phyloP scores from a whole-genome alignment of 1,140 invertebrate species.

The Brachionus manjavacas region DNA sequence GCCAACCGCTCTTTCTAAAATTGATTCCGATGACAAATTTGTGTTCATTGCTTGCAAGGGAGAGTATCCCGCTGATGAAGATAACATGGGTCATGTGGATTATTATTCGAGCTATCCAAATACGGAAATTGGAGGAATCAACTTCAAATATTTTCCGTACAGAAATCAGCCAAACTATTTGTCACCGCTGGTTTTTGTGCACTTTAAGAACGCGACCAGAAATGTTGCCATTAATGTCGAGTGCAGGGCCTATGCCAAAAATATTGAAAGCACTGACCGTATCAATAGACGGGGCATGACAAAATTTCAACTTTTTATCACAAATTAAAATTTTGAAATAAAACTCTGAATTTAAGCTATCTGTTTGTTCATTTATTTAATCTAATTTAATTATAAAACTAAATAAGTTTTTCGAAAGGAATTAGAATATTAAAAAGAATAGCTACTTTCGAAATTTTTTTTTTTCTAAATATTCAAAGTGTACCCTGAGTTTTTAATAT shows the following conservation, averaged over 20 bases:
- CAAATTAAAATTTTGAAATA: background rate
- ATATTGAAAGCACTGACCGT: background rate
- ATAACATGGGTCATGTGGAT: conserved; percentile 42
- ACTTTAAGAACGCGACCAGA: conserved; percentile 41
- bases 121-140: conserved; percentile 43
- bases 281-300: conserved; percentile 32
- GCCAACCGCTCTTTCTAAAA: background rate
- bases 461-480: too few relatives aligned
- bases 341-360: too few relatives aligned
- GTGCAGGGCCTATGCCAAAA: conserved; percentile 34
- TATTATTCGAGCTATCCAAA: conserved; percentile 43
- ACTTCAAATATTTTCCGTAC: conserved; percentile 44
- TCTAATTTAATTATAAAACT: too few relatives aligned
- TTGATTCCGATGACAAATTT: conserved; percentile 22
- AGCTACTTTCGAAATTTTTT: too few relatives aligned
- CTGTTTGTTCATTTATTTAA: too few relatives aligned
- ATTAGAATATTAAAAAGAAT: too few relatives aligned
- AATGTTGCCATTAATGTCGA: conserved; percentile 31
- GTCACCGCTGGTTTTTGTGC: conserved; percentile 44
- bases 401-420: too few relatives aligned
- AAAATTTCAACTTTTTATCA: conserved; percentile 20
- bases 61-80: conserved; percentile 43
- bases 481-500: too few relatives aligned
- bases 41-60: conserved; percentile 43
- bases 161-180: conserved; percentile 45